Evolutionary conservation across 1,140 invertebrate species (phyloP), one percentile per base, ranked within the genome.

Genomic region (Halesus radiatus): DNA sequence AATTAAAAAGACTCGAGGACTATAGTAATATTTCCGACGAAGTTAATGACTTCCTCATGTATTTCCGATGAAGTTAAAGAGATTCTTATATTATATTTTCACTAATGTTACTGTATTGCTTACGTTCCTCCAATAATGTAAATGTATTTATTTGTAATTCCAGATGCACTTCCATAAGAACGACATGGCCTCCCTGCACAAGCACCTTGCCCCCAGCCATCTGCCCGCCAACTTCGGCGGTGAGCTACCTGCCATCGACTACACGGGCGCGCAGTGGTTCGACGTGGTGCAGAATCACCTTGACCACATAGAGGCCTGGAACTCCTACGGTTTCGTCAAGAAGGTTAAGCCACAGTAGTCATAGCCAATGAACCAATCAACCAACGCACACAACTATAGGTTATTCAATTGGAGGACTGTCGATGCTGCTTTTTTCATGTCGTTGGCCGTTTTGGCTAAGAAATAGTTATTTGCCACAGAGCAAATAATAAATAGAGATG

Each of bases 201-300:
- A 92, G 81, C 87, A 93, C 84, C 88, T 97, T 62, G 88, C 90
- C 3, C 91, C 93, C 0, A 92, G 91, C 20, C 91, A 93, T 84
- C 85, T 96, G 54, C 95, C 95, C 0, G 89, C 91, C 45, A 93
- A 96, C 85, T 95, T 95, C 79, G 95, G 92, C 22, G 96, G 96
- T 4, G 87, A 92, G 45, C 84, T 94, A 45, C 94, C 95, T 0
- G 92, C 92, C 82, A 95, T 96, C 72, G 89, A 96, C 87, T 96
- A 96, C 84, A 91, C 89, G 10, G 92, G 93, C 5, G 91, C 91
- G 1, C 92, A 95, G 64, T 96, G 94, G 95, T 95, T 93, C 85
- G 93, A 93, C 10, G 86, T 90, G 18, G 88, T 95, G 75, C 85
- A 91, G n/a, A 86, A 91, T 10, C 87, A 92, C 76, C 85, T 93